Evolutionary conservation across 2,797 vertebrate genomes (phyloP), one percentile per base, ranked within the genome.

Genomic region (Acrossocheilus wenchowensis): DNA sequence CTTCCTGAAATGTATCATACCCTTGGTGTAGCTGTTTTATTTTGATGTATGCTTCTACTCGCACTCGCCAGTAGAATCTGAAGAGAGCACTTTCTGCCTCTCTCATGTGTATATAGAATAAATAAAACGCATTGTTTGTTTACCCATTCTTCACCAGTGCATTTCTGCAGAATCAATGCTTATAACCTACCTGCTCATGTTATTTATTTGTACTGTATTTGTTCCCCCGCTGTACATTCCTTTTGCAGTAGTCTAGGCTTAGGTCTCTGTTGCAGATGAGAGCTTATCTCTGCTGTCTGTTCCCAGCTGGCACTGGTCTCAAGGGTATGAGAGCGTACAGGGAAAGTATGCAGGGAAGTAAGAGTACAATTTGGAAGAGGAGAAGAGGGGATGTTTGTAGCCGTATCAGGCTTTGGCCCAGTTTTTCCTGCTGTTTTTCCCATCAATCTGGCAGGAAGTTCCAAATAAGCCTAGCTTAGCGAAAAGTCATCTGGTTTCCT

Each of bases 401-500:
- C 54, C 34, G 36, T 83, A 41, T 78, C 19, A 23, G 66, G 39
- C 69, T 62, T 66, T 66, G 41, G 72, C 68, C 88, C 82, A 87
- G 88, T 84, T 88, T 85, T 85, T 8, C 26, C 84, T 23, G 2
- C 89, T 90, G 91, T 82, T 90, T 91, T 92, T 72, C 85, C 86
- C 87, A 92, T 92, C 86, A 90, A 72, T 52, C 23, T 34, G 43
- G 78, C 71, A 92, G 91, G 90, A 93, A 93, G 90, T 88, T 89
- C 87, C 86, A 87, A 74, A 36, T 78, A 85, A 89, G 75, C 91
- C 88, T 43, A 89, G 45, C 87, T 86, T 79, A 87, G 89, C 83
- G 68, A 81, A 89, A 82, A 90, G 81, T 80, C 87, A 83, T 87
- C 77, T 15, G 87, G 87, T 86, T 81, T 77, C 84, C 74, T 87